These are phyloP conservation scores for Cebidichthys violaceus DNA, from an alignment of 2,113 vertebrate genomes.

Conservation along the genomic window DNA sequence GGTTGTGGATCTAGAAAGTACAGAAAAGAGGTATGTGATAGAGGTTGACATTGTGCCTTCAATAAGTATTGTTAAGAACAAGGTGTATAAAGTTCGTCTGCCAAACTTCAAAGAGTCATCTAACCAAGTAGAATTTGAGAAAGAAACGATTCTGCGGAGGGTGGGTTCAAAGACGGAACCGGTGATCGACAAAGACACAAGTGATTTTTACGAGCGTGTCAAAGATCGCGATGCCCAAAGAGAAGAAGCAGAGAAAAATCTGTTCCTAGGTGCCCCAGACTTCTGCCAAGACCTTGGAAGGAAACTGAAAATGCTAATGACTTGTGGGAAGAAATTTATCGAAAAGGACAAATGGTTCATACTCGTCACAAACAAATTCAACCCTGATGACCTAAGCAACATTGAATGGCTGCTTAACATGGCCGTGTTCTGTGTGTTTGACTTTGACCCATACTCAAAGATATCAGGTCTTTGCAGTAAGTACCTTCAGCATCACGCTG, in stretches of 20 bases:
- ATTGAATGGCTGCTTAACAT: constrained; percentile 84
- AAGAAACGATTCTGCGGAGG: constrained; percentile 73
- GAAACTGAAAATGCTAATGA: constrained; percentile 83
- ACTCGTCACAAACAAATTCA: constrained; percentile 85
- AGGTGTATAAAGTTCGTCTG: constrained; percentile 78
- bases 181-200: constrained; percentile 57
- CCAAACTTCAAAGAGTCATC: constrained; percentile 81
- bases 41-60: constrained; percentile 87
- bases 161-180: constrained; percentile 84
- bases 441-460: constrained; percentile 87
- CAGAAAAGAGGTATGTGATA: constrained; percentile 83
- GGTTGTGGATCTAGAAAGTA: constrained; percentile 74
- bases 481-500: constrained; percentile 79
- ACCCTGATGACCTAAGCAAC: constrained; percentile 72
- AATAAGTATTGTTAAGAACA: constrained; percentile 71
- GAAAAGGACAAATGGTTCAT: constrained; percentile 85
- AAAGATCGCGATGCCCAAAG: constrained; percentile 79
- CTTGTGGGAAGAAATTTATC: constrained; percentile 84
- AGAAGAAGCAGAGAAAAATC: constrained; percentile 79
- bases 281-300: constrained; percentile 78
- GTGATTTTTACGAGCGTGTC: constrained; percentile 74
- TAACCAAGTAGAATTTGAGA: constrained; percentile 80
- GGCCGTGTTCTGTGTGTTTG: constrained; percentile 88
- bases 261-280: constrained; percentile 37
- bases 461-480: constrained; percentile 81